Base-by-base conservation (phyloP, 2,797 vertebrate species). In the Rallus crepitans region DNA sequence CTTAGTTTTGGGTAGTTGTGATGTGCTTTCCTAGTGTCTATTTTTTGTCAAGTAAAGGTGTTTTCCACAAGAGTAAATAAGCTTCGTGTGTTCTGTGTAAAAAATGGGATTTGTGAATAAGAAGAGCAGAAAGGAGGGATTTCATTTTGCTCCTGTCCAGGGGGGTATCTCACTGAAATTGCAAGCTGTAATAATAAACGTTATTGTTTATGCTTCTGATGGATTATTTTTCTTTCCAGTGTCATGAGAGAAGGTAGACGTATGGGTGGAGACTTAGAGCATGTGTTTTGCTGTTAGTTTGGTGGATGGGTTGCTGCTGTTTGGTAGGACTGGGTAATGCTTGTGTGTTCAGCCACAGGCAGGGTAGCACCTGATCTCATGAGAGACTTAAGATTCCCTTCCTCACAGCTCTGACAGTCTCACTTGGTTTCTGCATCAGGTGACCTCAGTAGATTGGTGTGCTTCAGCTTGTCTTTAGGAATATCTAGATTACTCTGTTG, bases 361-460 rank as follows among this genome's bases (percentile, higher is more conserved):
- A 39, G 20, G 27, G 4, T 73, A 57, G 27, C 40, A 45, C 30
- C 37, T 93, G 57, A 48, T 86, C 71, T 82, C 7, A 0, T 63
- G 81, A 68, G 63, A 57, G 27, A 19, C 24, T 57, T 59, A 0
- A 0, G 20, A 45, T 52, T 75, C 57, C 35, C 18, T 82, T 83
- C 55, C 6, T 73, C 55, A 17, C 28, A 59, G 50, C 71, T 75
- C n/a, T 78, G 92, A 69, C 10, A 65, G 14, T 55, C 31, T 93
- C 85, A 83, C 66, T 95, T 52, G 23, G 50, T 28, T 56, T 79
- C 61, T 87, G 28, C 47, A 12, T 92, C 91, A 66, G 76, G 52
- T 87, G 86, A 73, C 39, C 64, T 39, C 24, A 20, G 53, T 63
- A 63, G 48, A 71, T 76, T 55, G 4, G 2, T 16, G 3, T 72